Base-by-base conservation (phyloP, 2,888 invertebrate genomes). In the Panopea generosa region DNA sequence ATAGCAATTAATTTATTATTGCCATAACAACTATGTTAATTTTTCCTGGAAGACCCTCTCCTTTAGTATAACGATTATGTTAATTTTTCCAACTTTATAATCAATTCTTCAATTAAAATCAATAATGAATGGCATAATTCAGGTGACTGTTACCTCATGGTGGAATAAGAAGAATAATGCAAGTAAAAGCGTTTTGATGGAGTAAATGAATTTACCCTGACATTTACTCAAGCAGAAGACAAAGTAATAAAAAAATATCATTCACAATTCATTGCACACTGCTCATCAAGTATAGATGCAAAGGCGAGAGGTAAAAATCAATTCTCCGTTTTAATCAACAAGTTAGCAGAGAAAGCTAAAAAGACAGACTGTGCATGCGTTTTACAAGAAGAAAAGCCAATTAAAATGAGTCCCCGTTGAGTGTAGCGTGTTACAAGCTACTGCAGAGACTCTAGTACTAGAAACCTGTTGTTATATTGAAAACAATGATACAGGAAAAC, bases 381-480 rank as follows among this genome's bases (percentile, higher is more conserved):
- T 50, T 18, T 22, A 63, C 38, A 63, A 50, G 67, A 29, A 56
- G 61, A 71, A 74, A 71, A 71, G 62, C 59, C 77, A 77, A 77
- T 77, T 77, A 77, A 77, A 76, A 53, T 26, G 57, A 55, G 47
- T 63, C 63, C 67, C 63, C 33, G 38, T 56, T 26, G 69, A 63
- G 63, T 40, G 24, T 26, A 38, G 62, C 29, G 50, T 33, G n/a
- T 26, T 27, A 63, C 18, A 33, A 16, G 18, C 43, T 38, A 38
- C 67, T 29, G 49, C 38, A 18, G 2, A 38, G 53, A 26, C 40
- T 61, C 57, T 38, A 20, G n/a, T 45, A 22, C 40, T 47, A 20
- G 20, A 55, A 61, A 76, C 76, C 70, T 76, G 76, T 76, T 76
- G 70, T 73, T 66, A 24, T 49, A 50, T 50, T 18, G 50, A 20